Evolutionary conservation across 1,140 invertebrate genomes (phyloP).

Genomic region (Paraescarpia echinospica): DNA sequence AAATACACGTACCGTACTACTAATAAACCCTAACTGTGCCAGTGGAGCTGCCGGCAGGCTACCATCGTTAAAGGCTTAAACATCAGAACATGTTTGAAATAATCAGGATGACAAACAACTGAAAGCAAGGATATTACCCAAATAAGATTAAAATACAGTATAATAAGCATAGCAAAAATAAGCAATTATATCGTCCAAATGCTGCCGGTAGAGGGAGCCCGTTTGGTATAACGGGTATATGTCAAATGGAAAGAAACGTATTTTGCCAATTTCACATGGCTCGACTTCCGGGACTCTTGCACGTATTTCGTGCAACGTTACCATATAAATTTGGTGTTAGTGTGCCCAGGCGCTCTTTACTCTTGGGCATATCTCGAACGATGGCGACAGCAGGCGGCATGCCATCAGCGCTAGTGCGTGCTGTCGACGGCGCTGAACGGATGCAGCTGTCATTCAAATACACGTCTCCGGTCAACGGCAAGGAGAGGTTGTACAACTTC

Average conservation of each 20-base stretch:
- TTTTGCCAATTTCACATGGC: background rate
- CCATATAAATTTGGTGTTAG: background rate
- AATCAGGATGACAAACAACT: too few relatives aligned
- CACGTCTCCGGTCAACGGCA: conserved; percentile 42
- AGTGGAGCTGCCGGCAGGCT: too few relatives aligned
- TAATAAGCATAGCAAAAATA: too few relatives aligned
- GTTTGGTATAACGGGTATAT: background rate
- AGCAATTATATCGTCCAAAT: too few relatives aligned
- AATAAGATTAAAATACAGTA: too few relatives aligned
- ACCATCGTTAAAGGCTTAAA: too few relatives aligned
- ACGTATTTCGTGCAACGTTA: background rate
- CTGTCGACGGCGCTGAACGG: conserved; percentile 23
- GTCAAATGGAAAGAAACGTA: background rate
- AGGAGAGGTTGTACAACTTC: conserved; percentile 70
- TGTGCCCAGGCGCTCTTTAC: background rate
- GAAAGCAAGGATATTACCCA: too few relatives aligned
- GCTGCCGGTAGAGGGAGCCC: background rate
- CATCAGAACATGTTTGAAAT: too few relatives aligned
- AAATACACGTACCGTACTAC: too few relatives aligned
- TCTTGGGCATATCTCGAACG: background rate
- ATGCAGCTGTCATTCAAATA: conserved; percentile 28
- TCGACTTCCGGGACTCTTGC: background rate
- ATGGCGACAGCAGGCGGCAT: background rate
- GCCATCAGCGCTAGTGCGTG: conserved; percentile 15
- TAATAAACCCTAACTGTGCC: too few relatives aligned